These are phyloP conservation scores for Saxicola maurus DNA, from an alignment of 2,797 vertebrate genomes.

Conservation along the genomic window DNA sequence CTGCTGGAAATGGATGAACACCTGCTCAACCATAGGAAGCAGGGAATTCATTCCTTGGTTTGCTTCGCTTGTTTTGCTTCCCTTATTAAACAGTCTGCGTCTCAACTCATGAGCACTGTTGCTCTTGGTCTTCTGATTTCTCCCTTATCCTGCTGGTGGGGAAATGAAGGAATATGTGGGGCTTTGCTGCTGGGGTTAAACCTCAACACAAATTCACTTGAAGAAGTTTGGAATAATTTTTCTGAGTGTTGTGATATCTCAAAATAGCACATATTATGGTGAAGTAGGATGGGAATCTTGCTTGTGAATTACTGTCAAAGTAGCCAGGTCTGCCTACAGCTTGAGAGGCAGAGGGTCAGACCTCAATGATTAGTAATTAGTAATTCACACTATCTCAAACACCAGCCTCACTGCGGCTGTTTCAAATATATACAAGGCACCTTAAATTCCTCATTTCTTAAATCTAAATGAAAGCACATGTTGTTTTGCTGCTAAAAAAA, in stretches of 20 bases:
- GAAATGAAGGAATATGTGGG: accelerated
- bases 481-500: background rate
- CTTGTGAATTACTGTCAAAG: background rate
- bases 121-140: background rate
- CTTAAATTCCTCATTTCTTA: background rate
- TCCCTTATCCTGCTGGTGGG: background rate
- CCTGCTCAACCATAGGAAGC: accelerated
- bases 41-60: background rate
- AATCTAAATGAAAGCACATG: background rate
- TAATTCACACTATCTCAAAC: background rate
- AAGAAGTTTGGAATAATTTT: background rate
- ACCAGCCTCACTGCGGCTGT: background rate
- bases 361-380: background rate
- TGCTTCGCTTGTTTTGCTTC: background rate
- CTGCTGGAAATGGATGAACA: background rate
- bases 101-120: accelerated
- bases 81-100: background rate
- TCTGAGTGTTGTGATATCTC: background rate
- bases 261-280: background rate
- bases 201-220: background rate
- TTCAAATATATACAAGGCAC: background rate
- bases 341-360: background rate
- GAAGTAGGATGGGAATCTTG: background rate
- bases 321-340: background rate
- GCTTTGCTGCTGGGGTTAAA: background rate